phyloP scores from a whole-genome alignment of 2,113 vertebrate species.

The Suncus etruscus region DNA sequence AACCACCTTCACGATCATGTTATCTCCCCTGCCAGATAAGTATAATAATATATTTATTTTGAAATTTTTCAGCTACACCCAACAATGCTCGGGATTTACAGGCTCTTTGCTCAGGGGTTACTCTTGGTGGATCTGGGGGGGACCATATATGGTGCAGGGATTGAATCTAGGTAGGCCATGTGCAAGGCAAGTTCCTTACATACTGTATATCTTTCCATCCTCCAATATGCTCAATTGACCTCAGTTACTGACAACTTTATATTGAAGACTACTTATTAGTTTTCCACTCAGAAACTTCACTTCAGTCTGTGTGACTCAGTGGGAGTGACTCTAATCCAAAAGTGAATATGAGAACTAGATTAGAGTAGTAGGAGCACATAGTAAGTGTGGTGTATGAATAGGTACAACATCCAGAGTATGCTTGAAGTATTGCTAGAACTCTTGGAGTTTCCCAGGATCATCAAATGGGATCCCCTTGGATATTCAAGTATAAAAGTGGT shows the following conservation, averaged over 20 bases:
- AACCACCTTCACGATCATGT: too few relatives aligned
- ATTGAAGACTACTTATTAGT: not conserved
- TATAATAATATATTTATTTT: too few relatives aligned
- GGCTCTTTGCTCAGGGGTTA: too few relatives aligned
- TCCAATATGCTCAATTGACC: not conserved
- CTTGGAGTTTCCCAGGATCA: not conserved
- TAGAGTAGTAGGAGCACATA: not conserved
- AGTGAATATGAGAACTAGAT: not conserved
- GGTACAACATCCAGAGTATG: not conserved
- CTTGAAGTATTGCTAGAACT: not conserved
- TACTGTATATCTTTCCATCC: too few relatives aligned
- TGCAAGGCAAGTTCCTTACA: too few relatives aligned
- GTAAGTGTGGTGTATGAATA: not conserved
- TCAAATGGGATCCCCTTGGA: not conserved
- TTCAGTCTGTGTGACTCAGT: not conserved
- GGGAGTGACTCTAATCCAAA: not conserved
- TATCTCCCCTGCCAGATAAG: too few relatives aligned
- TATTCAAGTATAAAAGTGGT: not conserved
- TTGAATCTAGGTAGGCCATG: too few relatives aligned
- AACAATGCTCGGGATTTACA: too few relatives aligned
- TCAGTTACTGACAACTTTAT: not conserved
- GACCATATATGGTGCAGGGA: too few relatives aligned
- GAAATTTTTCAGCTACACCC: too few relatives aligned
- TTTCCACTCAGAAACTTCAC: not conserved
- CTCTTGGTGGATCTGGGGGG: too few relatives aligned